Evolutionary conservation across 1,140 invertebrate genomes (phyloP), one percentile per base, ranked within the genome.

Genomic region (Bombus sibiricus): DNA sequence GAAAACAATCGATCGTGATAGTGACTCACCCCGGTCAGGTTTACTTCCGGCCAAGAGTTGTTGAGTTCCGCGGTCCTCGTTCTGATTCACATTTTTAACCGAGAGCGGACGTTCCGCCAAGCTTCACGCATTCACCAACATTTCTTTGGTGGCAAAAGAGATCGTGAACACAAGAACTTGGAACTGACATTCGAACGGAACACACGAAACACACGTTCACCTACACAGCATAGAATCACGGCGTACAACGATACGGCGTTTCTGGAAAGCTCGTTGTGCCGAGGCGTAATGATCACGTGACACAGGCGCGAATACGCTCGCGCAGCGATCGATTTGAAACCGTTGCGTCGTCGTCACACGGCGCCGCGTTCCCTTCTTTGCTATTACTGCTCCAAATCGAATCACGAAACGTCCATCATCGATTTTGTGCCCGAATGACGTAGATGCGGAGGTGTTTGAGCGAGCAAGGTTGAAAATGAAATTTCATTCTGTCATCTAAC

Each of bases 271-370:
- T 37, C n/a, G 71, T 41, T 9, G n/a, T 28, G 15, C 2, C 39
- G n/a, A 59, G 32, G 37, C 34, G 66, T 18, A 25, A n/a, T 18
- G 57, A 22, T 88, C 88, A 89, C 86, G 88, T 89, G 88, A 89
- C 47, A n/a, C 32, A 13, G 25, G 5, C 28, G 32, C 72, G 28
- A 28, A 32, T 66, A 43, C 25, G 59, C 57, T 13, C 18, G 53
- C 62, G 34, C 53, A 22, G 57, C 59, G 74, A 88, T 90, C 89
- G 86, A 91, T 91, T 78, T 34, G 73, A 12, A 39, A 37, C 32
- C 37, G 62, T 41, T 83, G 86, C 88, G 83, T 41, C 79, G 83
- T 32, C 79, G 80, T 73, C 75, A 64, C 78, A 66, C 53, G 10
- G 13, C 47, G 59, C 47, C 43, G 25, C 34, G 37, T 71, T 6